Base-by-base conservation (phyloP, 64 coral and sea anemone species). In the Stichodactyla mertensii region DNA sequence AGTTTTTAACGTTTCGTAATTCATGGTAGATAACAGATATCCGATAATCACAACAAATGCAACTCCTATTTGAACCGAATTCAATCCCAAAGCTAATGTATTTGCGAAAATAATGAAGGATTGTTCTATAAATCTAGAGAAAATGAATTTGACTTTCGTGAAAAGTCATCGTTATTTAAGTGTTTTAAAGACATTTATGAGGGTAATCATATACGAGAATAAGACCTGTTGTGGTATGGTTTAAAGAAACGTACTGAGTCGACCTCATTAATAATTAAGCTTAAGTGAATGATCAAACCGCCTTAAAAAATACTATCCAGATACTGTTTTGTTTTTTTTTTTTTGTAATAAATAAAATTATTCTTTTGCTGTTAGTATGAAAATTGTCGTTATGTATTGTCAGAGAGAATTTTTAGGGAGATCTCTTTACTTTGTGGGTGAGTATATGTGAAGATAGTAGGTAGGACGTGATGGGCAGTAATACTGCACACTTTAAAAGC, bases 181-280 rank as follows among this genome's bases (percentile, higher is more conserved):
- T 64, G 5, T 16, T 74, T 31, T 12, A 74, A 74, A 74, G 23
- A 18, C 10, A 74, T 74, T 31, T 74, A 74, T n/a, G 57, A 7
- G 62, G 24, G 69, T 31, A 74, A 74, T 27, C 69, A 74, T 74
- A 74, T 27, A 74, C 23, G 7, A 10, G 69, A 74, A 74, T 74
- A 74, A 23, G 26, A 74, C 69, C 69, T 74, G 69, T 74, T 74
- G 5, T 26, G 69, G 69, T 74, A 74, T n/a, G 6, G 27, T 74
- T 74, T 74, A 74, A 74, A 74, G 64, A 74, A 74, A 74, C n/a
- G 69, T 74, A 74, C 23, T 9, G 26, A 31, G n/a, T 74, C 27
- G 24, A 74, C 69, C 69, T 74, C 69, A 74, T 74, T 74, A 74
- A 74, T 74, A 11, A 74, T 74, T 74, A 36, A 45, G n/a, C n/a